A percentile compares a stretch with the other conserved stretches of the same genome.
Evolutionary conservation across 2,888 invertebrate genomes (phyloP).

Genomic region (Troides oblongomaculatus): DNA sequence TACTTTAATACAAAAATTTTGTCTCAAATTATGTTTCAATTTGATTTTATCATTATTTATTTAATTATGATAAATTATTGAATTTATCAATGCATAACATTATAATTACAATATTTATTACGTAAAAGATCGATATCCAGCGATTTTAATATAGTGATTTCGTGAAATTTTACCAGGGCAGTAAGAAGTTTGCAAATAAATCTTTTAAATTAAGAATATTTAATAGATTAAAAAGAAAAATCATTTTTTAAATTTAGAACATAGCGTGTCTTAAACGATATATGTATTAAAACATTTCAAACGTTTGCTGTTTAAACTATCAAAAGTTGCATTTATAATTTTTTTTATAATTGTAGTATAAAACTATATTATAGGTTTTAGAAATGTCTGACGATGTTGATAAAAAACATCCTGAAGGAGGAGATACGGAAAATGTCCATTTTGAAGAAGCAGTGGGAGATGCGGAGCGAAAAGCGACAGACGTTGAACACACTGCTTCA

Average conservation of each 20-base stretch:
- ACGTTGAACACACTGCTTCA: conserved; percentile 43
- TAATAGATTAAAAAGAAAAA: background rate
- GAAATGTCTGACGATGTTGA: conserved; percentile 48
- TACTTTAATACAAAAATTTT: background rate
- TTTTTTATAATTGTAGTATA: conserved; percentile 29
- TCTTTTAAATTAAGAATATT: background rate
- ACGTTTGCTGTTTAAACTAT: conserved; percentile 3
- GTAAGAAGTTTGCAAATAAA: background rate
- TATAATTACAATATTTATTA: background rate
- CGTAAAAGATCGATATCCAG: background rate
- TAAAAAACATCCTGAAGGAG: conserved; percentile 37
- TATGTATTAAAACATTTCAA: background rate
- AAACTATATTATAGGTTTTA: conserved; percentile 30
- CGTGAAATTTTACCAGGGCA: background rate
- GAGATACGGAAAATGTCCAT: conserved; percentile 31
- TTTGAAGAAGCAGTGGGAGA: conserved; percentile 31
- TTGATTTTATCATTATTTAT: background rate
- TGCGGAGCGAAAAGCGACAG: conserved; percentile 38
- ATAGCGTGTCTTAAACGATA: background rate
- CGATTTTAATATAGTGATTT: no score
- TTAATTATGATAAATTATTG: background rate
- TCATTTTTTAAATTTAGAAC: conserved; percentile 1
- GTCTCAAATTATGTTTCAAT: background rate
- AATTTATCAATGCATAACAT: background rate
- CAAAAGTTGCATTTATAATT: conserved; percentile 7